phyloP scores from a whole-genome alignment of 2,888 invertebrate genomes.

The Nasonovia ribisnigri region DNA sequence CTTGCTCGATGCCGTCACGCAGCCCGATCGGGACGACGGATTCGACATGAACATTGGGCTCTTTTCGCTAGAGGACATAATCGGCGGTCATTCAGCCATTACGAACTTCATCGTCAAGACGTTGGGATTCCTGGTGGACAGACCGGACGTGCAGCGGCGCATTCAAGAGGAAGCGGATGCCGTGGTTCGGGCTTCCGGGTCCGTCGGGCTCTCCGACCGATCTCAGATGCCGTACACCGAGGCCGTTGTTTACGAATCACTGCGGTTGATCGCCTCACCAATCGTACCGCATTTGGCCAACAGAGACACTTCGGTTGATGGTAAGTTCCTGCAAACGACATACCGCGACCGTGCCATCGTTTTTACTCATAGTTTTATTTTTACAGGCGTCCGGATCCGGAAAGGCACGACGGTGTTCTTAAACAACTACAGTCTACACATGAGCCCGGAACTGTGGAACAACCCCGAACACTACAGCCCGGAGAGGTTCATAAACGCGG shows the following conservation, averaged over 20 bases:
- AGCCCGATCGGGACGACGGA: conserved; percentile 69
- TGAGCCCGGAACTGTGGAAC: conserved; percentile 76
- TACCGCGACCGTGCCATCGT: no score
- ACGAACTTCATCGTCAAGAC: conserved; percentile 76
- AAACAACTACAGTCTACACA: conserved; percentile 78
- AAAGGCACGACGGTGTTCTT: conserved; percentile 77
- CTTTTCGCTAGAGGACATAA: conserved; percentile 73
- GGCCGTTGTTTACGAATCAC: conserved; percentile 75
- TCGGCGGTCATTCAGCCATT: conserved; percentile 78
- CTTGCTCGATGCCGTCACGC: conserved; percentile 73
- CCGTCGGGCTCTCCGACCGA: conserved; percentile 71
- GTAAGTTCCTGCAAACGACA: conserved; percentile 70
- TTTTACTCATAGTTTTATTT: conserved; percentile 59
- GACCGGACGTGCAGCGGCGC: conserved; percentile 73
- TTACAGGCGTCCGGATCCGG: conserved; percentile 75
- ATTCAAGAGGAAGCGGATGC: conserved; percentile 74
- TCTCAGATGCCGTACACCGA: conserved; percentile 75
- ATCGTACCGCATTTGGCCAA: conserved; percentile 79
- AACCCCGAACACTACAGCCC: conserved; percentile 76
- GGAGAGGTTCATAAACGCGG: conserved; percentile 74
- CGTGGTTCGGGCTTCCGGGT: conserved; percentile 69
- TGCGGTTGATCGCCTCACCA: conserved; percentile 77
- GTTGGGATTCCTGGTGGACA: conserved; percentile 74
- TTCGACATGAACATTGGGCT: conserved; percentile 73
- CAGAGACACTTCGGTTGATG: conserved; percentile 75